A percentile compares a stretch with the other conserved stretches of the same genome.
Evolutionary conservation across 2,797 vertebrate species (phyloP).

Genomic region (Ceryle rudis): DNA sequence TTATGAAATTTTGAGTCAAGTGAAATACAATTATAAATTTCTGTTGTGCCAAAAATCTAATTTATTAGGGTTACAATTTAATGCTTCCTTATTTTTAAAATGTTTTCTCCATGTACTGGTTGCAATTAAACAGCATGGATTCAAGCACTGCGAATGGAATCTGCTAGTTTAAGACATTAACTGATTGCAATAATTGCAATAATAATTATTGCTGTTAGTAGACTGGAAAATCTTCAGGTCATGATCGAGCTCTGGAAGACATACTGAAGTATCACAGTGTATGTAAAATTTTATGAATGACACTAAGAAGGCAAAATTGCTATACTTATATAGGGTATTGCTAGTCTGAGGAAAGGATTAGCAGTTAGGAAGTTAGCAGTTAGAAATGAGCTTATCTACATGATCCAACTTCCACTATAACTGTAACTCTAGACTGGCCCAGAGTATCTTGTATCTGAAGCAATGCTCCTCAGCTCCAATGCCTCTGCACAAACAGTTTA

Average conservation of each 20-base stretch:
- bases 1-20: neutral
- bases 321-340: neutral
- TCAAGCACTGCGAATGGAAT: neutral
- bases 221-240: neutral
- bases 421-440: neutral
- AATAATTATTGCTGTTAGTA: neutral
- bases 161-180: neutral
- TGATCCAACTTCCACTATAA: neutral
- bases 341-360: neutral
- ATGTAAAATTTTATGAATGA: neutral
- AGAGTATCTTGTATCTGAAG: neutral
- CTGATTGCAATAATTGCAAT: neutral
- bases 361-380: neutral
- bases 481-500: neutral
- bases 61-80: neutral
- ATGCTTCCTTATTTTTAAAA: neutral
- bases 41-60: neutral
- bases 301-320: neutral
- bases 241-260: neutral
- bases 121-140: neutral
- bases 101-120: neutral
- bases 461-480: neutral
- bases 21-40: neutral
- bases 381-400: neutral
- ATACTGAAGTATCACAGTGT: neutral